Conservation (phyloP, 2,113 vertebrate species). For the Rostratula benghalensis region DNA sequence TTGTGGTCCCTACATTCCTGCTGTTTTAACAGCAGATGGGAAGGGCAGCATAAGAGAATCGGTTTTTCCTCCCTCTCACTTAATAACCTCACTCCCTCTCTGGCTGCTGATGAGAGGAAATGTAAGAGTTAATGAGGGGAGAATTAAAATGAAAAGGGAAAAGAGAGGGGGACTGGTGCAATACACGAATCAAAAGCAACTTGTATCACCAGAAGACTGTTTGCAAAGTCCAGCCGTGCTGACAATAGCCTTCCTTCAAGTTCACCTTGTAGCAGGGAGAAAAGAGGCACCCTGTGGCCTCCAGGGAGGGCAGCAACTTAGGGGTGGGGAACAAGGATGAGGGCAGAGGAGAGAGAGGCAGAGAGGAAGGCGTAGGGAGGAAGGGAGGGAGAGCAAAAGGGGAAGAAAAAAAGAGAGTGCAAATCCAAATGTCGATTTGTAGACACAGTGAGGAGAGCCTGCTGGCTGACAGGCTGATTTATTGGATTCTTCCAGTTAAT, state of each 20-base stretch:
- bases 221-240: not conserved
- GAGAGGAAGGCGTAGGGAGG: not conserved
- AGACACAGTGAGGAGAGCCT: constrained; percentile 83
- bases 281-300: constrained; percentile 52
- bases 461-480: constrained; percentile 95
- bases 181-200: constrained; percentile 46
- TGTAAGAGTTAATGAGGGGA: not conserved
- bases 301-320: not conserved
- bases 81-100: not conserved
- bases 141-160: constrained; percentile 21
- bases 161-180: not conserved
- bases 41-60: not conserved
- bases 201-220: constrained; percentile 38
- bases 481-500: constrained; percentile 97
- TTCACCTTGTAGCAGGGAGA: constrained; percentile 67
- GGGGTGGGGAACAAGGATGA: not conserved
- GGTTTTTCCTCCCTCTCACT: not conserved
- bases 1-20: not conserved
- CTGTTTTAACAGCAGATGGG: not conserved
- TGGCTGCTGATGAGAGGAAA: not conserved
- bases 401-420: constrained; percentile 50
- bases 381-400: not conserved
- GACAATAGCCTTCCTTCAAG: constrained; percentile 65
- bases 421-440: constrained; percentile 90
- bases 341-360: not conserved